Evolutionary conservation across 23 tunicate genomes (phyloP), one percentile per base, ranked within the genome.

Genomic region (Trididemnum clinides): DNA sequence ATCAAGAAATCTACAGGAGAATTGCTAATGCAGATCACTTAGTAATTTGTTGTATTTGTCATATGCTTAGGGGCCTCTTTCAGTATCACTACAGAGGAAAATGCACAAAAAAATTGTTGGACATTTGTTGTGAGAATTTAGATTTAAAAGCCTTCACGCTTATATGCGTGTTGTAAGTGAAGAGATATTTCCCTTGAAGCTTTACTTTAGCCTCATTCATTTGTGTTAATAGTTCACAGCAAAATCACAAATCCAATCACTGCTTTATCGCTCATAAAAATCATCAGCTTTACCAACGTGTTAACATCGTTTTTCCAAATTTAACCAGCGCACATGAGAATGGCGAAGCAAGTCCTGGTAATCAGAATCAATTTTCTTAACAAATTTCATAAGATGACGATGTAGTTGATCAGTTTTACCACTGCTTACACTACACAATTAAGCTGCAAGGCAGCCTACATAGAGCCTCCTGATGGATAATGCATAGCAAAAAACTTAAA

Each of bases 401-500:
- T 71, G 77, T 30, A 71, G 38, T 71, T 71, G 38, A 71, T 71
- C 77, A 31, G 77, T 71, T 71, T 71, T 71, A 71, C 77, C 38
- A 71, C 77, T 71, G 77, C 19, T 23, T 71, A 26, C 38, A 71
- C 77, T 71, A 71, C 77, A 71, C 30, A 37, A 71, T 71, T 71
- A 71, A 71, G 77, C 77, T 71, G 77, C 77, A 71, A 71, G 28
- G 30, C 77, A 71, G 77, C 28, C 77, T 71, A 31, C 77, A 71
- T 12, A 71, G 77, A 5, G 39, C 77, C 38, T 31, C 77, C 77
- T 71, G 77, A 71, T 71, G 77, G 38, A 71, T 31, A n/a, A 71
- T 71, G 77, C 77, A 71, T 36, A 26, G 70, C 70, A 62, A 62
- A 62, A 62, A 62, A 62, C 5, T 62, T 63, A 25, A 12, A 71